Base-by-base conservation (phyloP, 2,888 invertebrate genomes). In the Cosmorhoe ocellata region DNA sequence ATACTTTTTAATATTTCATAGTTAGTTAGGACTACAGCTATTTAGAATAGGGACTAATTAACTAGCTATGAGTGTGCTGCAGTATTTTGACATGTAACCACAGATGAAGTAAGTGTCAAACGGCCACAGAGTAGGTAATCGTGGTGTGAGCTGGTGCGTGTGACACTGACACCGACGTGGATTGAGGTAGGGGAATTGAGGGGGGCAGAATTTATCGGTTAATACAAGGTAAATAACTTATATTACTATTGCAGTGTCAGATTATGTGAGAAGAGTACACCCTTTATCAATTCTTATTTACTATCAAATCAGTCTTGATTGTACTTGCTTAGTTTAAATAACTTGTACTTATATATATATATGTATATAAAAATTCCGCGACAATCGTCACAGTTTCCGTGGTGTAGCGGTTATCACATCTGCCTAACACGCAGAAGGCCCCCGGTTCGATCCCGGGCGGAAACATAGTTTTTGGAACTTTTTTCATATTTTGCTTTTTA, bases 391-490 rank as follows among this genome's bases (percentile, higher is more conserved):
- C 37, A 22, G 60, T 63, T 63, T 63, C 93, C 93, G 94, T 95
- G 94, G 94, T 95, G 95, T 95, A 95, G 95, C 94, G 95, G 95
- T 95, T 95, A 95, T 95, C 95, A 95, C 95, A 94, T 95, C 95
- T 94, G 95, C 95, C 94, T 95, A 94, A 95, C 95, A 95, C 95
- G 95, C 95, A 94, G 94, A 95, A 95, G 95, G 95, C 93, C 95
- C 94, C 95, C 94, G 94, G 95, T 95, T 95, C 94, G 94, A 95
- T 94, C 94, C 94, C 94, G 94, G 94, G 94, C 94, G 94, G 93
- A 94, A 94, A 94, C 94, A 94, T 73, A 69, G 3, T 10, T 39
- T 53, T 61, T 54, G 8, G 27, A 27, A 32, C 13, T 22, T 6
- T 13, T 33, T 40, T 32, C 12, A 1, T 3, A n/a, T 33, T 26